Evolutionary conservation across 2,797 vertebrate genomes (phyloP).

Genomic region (Sardinella longiceps): DNA sequence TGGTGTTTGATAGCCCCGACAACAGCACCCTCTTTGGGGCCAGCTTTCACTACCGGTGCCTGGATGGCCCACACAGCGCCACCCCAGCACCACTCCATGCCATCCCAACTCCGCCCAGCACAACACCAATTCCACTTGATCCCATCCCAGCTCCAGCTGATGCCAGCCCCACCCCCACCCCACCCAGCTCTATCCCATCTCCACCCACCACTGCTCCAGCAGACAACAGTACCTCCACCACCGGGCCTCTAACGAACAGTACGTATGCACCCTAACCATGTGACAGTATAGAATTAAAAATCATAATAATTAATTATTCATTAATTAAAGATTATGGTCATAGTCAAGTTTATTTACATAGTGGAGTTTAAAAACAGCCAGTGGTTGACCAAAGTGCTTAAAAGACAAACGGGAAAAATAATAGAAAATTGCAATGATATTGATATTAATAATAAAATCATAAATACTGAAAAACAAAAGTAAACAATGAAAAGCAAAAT

Average conservation of each 20-base stretch:
- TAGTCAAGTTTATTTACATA: no score
- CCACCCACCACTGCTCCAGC: not conserved
- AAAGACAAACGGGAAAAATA: no score
- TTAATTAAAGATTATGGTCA: no score
- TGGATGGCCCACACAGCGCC: constrained; percentile 63
- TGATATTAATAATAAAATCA: no score
- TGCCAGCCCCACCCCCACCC: not conserved
- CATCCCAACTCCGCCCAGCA: not conserved
- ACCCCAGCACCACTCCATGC: constrained; percentile 46
- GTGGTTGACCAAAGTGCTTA: no score
- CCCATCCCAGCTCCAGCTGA: not conserved
- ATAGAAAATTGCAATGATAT: no score
- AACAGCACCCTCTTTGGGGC: constrained; percentile 86
- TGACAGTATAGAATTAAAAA: no score
- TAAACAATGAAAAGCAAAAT: no score
- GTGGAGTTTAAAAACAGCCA: no score
- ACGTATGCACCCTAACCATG: not conserved
- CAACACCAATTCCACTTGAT: not conserved
- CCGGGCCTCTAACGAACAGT: not conserved
- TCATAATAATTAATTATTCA: no score
- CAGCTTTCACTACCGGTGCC: constrained; percentile 81
- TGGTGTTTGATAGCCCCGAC: constrained; percentile 77
- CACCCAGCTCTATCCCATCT: not conserved
- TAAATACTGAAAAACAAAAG: no score
- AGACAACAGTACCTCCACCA: not conserved